Evolutionary conservation across 2,113 vertebrate genomes (phyloP).

Genomic region (Zosterops japonicus): DNA sequence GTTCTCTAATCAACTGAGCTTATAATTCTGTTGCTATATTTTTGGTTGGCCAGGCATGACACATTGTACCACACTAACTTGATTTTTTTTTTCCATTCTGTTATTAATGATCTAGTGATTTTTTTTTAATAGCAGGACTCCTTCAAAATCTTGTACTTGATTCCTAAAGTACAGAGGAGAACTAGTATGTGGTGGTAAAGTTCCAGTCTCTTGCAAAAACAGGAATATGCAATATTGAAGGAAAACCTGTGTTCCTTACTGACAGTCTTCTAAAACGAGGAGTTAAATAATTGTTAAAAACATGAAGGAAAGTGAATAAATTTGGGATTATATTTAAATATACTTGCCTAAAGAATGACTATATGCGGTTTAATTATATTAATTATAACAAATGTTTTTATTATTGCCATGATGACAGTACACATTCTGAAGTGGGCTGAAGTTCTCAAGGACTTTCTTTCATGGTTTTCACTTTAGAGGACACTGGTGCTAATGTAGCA

Average conservation of each 20-base stretch:
- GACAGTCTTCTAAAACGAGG: background rate
- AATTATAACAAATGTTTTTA: background rate
- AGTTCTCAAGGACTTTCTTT: background rate
- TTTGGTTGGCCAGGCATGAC: conserved; percentile 36
- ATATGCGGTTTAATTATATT: background rate
- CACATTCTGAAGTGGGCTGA: background rate
- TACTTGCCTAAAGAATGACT: background rate
- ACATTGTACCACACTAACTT: background rate
- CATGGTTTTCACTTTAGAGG: background rate
- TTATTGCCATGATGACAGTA: background rate
- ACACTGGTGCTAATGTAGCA: background rate
- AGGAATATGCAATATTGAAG: background rate
- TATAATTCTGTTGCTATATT: conserved; percentile 48
- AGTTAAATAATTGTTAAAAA: background rate
- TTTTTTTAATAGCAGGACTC: background rate
- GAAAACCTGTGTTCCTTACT: background rate
- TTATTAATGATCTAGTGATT: background rate
- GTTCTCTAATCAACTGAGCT: conserved; percentile 35
- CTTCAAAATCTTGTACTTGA: background rate
- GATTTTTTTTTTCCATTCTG: background rate
- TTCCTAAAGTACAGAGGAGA: background rate
- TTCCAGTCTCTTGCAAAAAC: background rate
- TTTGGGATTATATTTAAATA: background rate
- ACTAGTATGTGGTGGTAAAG: background rate
- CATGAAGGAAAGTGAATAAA: background rate